Evolutionary conservation across 2,888 invertebrate genomes (phyloP).

Genomic region (Polydrusus tereticollis): DNA sequence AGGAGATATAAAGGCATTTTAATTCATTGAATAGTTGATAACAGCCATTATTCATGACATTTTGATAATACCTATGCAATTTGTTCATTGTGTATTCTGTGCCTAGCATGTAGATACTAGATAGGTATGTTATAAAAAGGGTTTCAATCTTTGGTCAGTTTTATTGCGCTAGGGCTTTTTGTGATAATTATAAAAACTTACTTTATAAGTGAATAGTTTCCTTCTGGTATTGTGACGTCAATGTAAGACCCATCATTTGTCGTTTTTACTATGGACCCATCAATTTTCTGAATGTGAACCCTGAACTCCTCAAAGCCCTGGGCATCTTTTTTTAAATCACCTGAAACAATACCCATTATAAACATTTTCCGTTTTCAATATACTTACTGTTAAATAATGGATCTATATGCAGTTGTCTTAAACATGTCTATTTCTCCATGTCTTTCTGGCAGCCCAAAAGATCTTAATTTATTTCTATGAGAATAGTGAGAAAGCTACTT

Average conservation of each 20-base stretch:
- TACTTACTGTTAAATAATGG: too few relatives aligned
- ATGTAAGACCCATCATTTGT: conserved; percentile 59
- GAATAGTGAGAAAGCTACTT: too few relatives aligned
- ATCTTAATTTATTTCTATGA: too few relatives aligned
- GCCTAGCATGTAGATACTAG: too few relatives aligned
- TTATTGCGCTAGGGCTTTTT: too few relatives aligned
- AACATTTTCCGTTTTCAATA: too few relatives aligned
- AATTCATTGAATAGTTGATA: not conserved
- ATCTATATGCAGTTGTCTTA: too few relatives aligned
- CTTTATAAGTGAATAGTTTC: conserved; percentile 61
- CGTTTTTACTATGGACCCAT: conserved; percentile 61
- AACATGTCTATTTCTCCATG: too few relatives aligned
- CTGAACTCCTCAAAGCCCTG: conserved; percentile 60
- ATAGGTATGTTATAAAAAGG: too few relatives aligned
- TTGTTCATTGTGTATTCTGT: too few relatives aligned
- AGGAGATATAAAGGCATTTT: not conserved
- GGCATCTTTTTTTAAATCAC: conserved; percentile 54
- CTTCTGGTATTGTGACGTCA: conserved; percentile 63
- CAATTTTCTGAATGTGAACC: conserved; percentile 62
- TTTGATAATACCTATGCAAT: not conserved
- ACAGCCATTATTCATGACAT: not conserved
- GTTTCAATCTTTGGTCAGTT: too few relatives aligned
- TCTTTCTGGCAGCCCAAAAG: too few relatives aligned
- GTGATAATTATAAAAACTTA: conserved; percentile 52
- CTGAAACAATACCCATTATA: conserved; percentile 54